Conservation (phyloP, 2,888 invertebrate genomes). For the Lasioglossum oenotherae region DNA sequence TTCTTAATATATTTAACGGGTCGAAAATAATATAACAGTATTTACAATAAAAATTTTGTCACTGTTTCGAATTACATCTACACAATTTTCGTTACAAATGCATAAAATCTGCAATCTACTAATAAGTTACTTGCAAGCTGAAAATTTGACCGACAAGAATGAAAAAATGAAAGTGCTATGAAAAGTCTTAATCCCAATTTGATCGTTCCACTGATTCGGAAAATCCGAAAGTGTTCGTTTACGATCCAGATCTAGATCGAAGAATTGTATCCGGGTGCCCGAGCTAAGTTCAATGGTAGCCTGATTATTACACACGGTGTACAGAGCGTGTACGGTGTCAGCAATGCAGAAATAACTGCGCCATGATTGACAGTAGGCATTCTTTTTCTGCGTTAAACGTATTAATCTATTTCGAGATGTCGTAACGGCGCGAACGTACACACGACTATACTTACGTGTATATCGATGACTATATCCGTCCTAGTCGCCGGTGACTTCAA, state of each 20-base stretch:
- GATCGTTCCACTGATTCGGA: not conserved
- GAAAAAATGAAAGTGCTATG: not conserved
- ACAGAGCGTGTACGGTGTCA: not conserved
- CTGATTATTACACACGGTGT: not conserved
- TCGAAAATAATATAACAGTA: too few relatives aligned
- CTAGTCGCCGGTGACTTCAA: slow-evolving; percentile 60
- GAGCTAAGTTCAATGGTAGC: not conserved
- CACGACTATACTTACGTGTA: not conserved
- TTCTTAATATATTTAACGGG: too few relatives aligned
- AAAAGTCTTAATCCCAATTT: not conserved
- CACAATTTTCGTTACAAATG: too few relatives aligned
- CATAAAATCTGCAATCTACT: too few relatives aligned
- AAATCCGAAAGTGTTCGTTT: not conserved
- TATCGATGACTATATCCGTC: slow-evolving; percentile 40
- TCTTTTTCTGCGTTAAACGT: not conserved
- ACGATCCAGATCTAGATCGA: not conserved
- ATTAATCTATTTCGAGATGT: slow-evolving; percentile 25
- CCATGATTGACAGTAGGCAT: not conserved
- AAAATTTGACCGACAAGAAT: not conserved
- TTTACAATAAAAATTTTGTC: too few relatives aligned
- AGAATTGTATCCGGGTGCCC: not conserved
- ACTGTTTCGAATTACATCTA: too few relatives aligned
- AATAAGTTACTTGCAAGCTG: too few relatives aligned
- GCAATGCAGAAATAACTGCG: not conserved
- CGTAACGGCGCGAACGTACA: slow-evolving; percentile 31